Evolutionary conservation across 1,140 invertebrate species (phyloP).

Genomic region (Galendromus occidentalis): DNA sequence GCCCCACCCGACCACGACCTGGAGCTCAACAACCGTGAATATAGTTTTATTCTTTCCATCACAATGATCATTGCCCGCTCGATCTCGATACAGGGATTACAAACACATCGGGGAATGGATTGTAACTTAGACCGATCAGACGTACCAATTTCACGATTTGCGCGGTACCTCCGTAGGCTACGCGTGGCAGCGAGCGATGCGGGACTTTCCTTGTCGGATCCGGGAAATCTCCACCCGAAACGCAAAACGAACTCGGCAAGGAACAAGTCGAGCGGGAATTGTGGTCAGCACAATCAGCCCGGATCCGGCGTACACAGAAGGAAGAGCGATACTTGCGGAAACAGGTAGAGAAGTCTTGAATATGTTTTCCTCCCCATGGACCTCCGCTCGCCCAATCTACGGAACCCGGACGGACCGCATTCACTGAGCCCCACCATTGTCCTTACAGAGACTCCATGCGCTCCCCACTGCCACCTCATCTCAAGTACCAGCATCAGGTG

Average conservation of each 20-base stretch:
- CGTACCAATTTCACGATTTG: no score
- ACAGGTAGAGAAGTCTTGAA: not conserved
- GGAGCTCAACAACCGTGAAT: no score
- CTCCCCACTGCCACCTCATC: not conserved
- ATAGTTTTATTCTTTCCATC: no score
- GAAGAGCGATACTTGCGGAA: not conserved
- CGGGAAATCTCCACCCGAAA: conserved; percentile 1
- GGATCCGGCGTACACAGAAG: not conserved
- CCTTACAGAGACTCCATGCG: not conserved
- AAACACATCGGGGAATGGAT: no score
- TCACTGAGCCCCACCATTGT: not conserved
- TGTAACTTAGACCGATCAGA: no score
- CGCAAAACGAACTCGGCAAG: not conserved
- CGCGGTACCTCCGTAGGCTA: not conserved
- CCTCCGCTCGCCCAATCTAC: not conserved
- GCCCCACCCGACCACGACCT: no score
- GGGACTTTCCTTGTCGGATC: not conserved
- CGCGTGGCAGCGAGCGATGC: not conserved
- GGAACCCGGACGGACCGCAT: not conserved
- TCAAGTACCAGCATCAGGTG: not conserved
- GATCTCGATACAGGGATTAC: no score
- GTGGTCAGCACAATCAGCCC: not conserved
- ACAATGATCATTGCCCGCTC: no score
- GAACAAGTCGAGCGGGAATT: not conserved
- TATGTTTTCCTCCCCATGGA: not conserved